These are phyloP conservation scores for Prunella fulvescens DNA, from an alignment of 2,113 vertebrate species.

Conservation along the genomic window DNA sequence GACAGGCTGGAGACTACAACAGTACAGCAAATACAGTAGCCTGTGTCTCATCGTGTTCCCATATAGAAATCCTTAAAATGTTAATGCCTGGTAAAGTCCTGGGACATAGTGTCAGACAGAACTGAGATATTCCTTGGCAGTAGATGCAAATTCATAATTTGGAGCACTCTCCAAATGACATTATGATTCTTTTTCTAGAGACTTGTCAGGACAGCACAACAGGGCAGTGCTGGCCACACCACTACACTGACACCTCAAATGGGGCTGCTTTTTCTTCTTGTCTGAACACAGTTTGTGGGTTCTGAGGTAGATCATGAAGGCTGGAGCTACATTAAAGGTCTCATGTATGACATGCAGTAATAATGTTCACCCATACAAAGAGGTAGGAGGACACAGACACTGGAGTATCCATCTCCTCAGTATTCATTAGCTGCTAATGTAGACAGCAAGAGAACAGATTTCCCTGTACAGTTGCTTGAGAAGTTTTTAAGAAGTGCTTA, in stretches of 20 bases:
- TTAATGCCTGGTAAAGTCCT: not conserved
- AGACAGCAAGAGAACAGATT: not conserved
- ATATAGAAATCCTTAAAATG: not conserved
- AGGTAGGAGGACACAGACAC: not conserved
- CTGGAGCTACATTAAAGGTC: not conserved
- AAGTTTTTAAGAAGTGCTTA: not conserved
- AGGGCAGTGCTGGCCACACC: not conserved
- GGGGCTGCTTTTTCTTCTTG: not conserved
- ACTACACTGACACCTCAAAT: not conserved
- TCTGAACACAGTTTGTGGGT: not conserved
- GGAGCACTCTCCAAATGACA: not conserved
- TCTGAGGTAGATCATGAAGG: not conserved
- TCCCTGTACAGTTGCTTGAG: not conserved
- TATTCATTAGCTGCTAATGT: not conserved
- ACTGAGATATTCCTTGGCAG: not conserved
- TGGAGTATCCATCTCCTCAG: not conserved
- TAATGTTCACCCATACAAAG: not conserved
- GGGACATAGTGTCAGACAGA: not conserved
- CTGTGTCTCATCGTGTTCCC: not conserved
- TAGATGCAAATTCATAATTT: not conserved
- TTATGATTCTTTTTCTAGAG: not conserved
- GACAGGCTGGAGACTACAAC: not conserved
- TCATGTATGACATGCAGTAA: not conserved
- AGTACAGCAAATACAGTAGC: not conserved
- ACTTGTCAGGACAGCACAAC: not conserved